phyloP scores from a whole-genome alignment of 1,140 invertebrate genomes.

The Anoplolepis gracilipes region DNA sequence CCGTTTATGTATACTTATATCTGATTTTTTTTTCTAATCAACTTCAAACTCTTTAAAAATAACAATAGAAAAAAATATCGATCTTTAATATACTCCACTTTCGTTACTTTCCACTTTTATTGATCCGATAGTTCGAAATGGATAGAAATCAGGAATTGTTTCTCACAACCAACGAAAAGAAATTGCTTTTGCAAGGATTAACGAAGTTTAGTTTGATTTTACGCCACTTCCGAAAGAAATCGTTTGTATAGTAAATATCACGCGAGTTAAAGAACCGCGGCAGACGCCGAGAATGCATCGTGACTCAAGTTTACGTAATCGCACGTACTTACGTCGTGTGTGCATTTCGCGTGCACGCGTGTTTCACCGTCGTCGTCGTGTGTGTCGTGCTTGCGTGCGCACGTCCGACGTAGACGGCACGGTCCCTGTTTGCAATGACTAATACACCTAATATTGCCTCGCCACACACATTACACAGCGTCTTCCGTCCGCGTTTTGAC shows the following conservation, averaged over 20 bases:
- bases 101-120: neutral
- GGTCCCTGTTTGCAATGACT: constrained; percentile 62
- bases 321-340: constrained; percentile 51
- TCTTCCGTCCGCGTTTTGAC: constrained; percentile 60
- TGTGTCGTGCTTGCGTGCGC: constrained; percentile 49
- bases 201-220: constrained; percentile 8
- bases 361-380: constrained; percentile 23
- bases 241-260: constrained; percentile 34
- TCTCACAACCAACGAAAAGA: too few relatives aligned
- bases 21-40: neutral
- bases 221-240: constrained; percentile 9
- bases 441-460: constrained; percentile 60
- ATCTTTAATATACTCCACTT: neutral
- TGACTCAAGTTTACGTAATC: constrained; percentile 62
- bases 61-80: neutral
- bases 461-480: constrained; percentile 50
- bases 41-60: too few relatives aligned
- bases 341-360: constrained; percentile 59
- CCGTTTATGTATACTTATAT: neutral
- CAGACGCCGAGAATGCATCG: constrained; percentile 43
- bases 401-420: constrained; percentile 58
- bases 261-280: constrained; percentile 42
- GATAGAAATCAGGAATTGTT: neutral
- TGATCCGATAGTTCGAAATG: neutral
- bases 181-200: neutral